A percentile compares a stretch with the other conserved stretches of the same genome.
phyloP scores from a whole-genome alignment of 1,140 invertebrate species.

The Nasonia longicornis region DNA sequence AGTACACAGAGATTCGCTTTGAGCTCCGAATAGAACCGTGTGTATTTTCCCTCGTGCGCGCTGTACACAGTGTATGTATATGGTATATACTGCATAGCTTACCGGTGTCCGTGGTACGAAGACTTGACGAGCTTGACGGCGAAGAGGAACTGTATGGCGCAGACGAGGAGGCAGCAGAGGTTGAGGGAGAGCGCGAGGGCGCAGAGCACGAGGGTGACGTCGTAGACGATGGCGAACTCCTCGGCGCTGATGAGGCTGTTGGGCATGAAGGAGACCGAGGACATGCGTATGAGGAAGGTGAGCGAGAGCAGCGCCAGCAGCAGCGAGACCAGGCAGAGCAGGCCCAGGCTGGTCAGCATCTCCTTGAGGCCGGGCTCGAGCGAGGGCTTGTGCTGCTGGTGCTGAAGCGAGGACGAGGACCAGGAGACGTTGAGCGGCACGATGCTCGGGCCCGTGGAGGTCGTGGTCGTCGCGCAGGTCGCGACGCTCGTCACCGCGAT shows the following conservation, averaged over 20 bases:
- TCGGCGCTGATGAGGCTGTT: slow-evolving; percentile 75
- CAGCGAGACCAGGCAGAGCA: slow-evolving; percentile 87
- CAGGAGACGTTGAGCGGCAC: slow-evolving; percentile 69
- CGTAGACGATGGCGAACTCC: slow-evolving; percentile 88
- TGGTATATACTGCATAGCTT: slow-evolving; percentile 37
- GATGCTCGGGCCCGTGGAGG: slow-evolving; percentile 55
- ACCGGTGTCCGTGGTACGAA: slow-evolving; percentile 68
- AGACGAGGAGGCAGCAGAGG: slow-evolving; percentile 91
- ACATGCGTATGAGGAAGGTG: slow-evolving; percentile 88
- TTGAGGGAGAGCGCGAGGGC: slow-evolving; percentile 89
- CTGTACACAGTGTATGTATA: no score
- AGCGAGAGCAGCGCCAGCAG: slow-evolving; percentile 85
- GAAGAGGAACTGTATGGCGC: slow-evolving; percentile 93
- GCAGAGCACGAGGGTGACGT: slow-evolving; percentile 89
- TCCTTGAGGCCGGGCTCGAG: slow-evolving; percentile 77
- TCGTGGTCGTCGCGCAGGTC: slow-evolving; percentile 33
- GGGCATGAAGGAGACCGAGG: slow-evolving; percentile 72
- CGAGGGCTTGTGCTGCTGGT: slow-evolving; percentile 53
- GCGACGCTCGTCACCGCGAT: slow-evolving; percentile 12
- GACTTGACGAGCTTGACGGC: slow-evolving; percentile 90
- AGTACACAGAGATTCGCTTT: background rate
- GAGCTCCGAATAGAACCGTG: slow-evolving; percentile 12
- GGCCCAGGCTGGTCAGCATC: slow-evolving; percentile 85
- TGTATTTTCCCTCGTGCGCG: background rate
- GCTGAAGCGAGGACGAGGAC: slow-evolving; percentile 64